Percentiles rank a stretch among this genome's conserved stretches.
Evolutionary conservation across 2,113 vertebrate species (phyloP).

Genomic region (Chrysochloris asiatica): DNA sequence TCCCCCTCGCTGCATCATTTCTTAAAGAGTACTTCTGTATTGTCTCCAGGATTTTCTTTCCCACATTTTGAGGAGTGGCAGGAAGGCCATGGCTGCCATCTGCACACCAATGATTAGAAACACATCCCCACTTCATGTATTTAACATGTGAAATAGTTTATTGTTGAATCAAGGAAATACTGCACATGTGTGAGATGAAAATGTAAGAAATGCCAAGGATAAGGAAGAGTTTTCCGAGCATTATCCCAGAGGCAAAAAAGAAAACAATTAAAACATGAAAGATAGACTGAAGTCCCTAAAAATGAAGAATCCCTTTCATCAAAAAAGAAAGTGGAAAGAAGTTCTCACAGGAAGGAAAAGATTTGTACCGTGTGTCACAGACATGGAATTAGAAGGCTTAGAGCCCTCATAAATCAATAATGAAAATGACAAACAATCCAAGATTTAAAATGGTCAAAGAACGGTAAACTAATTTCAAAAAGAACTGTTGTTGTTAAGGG

Average conservation of each 20-base stretch:
- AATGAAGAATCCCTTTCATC: constrained; percentile 26
- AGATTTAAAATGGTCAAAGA: constrained; percentile 56
- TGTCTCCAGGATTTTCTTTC: not conserved
- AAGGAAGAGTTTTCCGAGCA: not conserved
- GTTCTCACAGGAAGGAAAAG: not conserved
- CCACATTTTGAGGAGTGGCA: not conserved
- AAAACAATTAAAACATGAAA: not conserved
- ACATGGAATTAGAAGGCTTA: constrained; percentile 11
- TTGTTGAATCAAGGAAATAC: not conserved
- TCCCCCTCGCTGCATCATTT: not conserved
- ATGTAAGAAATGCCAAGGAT: not conserved
- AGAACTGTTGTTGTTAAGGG: too few relatives aligned
- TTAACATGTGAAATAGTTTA: not conserved
- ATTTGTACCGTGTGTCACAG: not conserved
- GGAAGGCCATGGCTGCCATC: not conserved
- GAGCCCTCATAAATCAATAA: constrained; percentile 19
- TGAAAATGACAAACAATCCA: not conserved
- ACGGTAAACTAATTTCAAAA: constrained; percentile 44
- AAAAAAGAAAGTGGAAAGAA: constrained; percentile 32
- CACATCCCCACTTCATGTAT: not conserved
- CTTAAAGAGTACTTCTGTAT: not conserved
- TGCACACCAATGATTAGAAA: not conserved
- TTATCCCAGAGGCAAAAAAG: not conserved
- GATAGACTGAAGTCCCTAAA: not conserved
- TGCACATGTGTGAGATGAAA: not conserved